A percentile compares a stretch with the other conserved stretches of the same genome.
Conservation (phyloP, 1,140 invertebrate species). For the Macrosteles quadrilineatus region DNA sequence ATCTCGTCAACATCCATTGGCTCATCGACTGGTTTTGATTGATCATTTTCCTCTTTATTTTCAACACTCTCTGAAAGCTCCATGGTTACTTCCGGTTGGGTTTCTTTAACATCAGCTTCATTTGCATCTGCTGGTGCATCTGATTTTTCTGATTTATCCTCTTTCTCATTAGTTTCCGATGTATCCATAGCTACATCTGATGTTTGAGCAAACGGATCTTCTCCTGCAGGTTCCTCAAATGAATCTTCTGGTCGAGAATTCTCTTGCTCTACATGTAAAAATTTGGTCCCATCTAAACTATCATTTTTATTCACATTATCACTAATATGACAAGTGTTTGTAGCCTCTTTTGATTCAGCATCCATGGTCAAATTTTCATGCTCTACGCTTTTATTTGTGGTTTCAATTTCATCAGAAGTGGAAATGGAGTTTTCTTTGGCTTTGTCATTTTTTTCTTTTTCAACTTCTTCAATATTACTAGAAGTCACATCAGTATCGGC, state of each 20-base stretch:
- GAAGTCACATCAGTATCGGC: too few species aligned
- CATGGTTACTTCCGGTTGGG: neutral
- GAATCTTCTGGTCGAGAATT: constrained; percentile 24
- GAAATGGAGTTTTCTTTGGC: neutral
- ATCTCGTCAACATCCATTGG: neutral
- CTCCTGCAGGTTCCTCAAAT: constrained; percentile 18
- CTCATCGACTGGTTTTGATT: neutral
- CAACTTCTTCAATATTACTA: too few species aligned
- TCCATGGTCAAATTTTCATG: too few species aligned
- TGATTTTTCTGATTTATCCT: neutral
- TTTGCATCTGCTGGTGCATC: neutral
- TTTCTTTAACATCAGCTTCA: neutral
- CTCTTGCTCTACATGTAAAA: constrained; percentile 29
- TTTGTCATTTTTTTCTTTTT: neutral
- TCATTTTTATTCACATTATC: constrained; percentile 29
- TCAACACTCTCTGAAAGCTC: neutral
- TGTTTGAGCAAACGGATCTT: constrained; percentile 27
- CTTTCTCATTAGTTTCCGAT: constrained; percentile 7
- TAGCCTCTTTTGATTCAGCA: constrained; percentile 31
- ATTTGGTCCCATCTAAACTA: constrained; percentile 31
- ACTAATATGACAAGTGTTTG: neutral
- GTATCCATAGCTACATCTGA: neutral
- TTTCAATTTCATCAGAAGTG: neutral
- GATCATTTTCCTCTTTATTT: neutral
- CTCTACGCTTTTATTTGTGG: neutral